phyloP scores from a whole-genome alignment of 2,113 vertebrate genomes.

The Bos javanicus region DNA sequence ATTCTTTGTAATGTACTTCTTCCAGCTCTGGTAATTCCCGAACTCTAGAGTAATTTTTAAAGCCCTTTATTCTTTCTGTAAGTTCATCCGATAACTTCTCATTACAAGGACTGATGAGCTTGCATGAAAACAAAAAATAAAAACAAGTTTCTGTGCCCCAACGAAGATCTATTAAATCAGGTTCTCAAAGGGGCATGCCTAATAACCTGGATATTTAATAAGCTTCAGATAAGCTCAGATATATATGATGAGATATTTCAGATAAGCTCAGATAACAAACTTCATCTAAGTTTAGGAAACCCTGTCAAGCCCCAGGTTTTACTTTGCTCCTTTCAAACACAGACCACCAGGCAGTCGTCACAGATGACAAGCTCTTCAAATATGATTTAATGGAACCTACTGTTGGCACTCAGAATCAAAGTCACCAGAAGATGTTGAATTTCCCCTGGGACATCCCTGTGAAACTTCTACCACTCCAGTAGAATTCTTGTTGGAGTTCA shows the following conservation, averaged over 20 bases:
- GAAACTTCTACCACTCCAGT: background rate
- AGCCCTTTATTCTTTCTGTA: background rate
- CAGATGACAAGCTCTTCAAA: background rate
- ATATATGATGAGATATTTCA: background rate
- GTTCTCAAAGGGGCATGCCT: background rate
- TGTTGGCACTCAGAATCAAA: background rate
- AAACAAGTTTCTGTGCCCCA: background rate
- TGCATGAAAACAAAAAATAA: background rate
- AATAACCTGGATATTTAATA: background rate
- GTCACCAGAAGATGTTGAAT: background rate
- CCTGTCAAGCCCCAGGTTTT: background rate
- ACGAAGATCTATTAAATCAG: background rate
- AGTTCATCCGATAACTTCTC: background rate
- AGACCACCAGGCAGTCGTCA: background rate
- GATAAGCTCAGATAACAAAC: background rate
- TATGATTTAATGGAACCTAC: background rate
- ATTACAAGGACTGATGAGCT: background rate
- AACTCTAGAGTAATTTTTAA: background rate
- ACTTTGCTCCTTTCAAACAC: background rate
- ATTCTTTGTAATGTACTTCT: background rate
- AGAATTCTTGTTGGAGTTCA: background rate
- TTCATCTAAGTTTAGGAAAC: background rate
- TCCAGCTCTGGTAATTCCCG: background rate
- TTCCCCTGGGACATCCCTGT: background rate
- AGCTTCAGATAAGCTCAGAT: background rate